Percentiles rank a stretch among this genome's conserved stretches.
Evolutionary conservation across 2,113 vertebrate species (phyloP).

Genomic region (Gila orcuttii): DNA sequence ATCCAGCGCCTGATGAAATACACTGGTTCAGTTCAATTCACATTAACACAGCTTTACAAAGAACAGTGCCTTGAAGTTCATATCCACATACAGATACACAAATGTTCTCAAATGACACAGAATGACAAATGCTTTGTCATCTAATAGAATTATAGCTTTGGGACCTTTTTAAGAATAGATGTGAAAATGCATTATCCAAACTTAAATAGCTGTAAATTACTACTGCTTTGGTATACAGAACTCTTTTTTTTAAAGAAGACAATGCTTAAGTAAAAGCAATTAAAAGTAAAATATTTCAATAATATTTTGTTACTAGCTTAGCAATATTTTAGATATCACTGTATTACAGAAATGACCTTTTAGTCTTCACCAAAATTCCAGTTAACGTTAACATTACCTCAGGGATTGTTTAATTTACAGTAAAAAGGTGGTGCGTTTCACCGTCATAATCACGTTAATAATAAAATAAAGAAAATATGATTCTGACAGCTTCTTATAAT

Average conservation of each 20-base stretch:
- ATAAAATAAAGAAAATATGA: not conserved
- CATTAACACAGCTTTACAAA: not conserved
- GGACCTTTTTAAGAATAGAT: not conserved
- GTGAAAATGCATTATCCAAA: too few relatives aligned
- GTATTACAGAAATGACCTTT: not conserved
- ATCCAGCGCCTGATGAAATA: constrained; percentile 73
- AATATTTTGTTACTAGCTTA: not conserved
- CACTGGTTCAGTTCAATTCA: constrained; percentile 63
- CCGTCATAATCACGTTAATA: too few relatives aligned
- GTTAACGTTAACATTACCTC: not conserved
- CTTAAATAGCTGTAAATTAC: too few relatives aligned
- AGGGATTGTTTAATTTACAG: not conserved
- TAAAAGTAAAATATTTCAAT: not conserved
- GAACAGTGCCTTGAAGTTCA: not conserved
- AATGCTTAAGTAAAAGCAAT: not conserved
- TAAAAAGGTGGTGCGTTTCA: not conserved
- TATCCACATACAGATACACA: not conserved
- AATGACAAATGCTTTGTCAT: too few relatives aligned
- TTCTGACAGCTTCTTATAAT: not conserved
- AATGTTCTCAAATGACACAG: not conserved
- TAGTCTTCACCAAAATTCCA: not conserved
- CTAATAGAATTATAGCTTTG: not conserved
- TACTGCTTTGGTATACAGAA: too few relatives aligned
- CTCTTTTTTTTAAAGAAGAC: too few relatives aligned
- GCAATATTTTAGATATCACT: not conserved